phyloP scores from a whole-genome alignment of 2,797 vertebrate genomes.

The Pyrocephalus nanus region DNA sequence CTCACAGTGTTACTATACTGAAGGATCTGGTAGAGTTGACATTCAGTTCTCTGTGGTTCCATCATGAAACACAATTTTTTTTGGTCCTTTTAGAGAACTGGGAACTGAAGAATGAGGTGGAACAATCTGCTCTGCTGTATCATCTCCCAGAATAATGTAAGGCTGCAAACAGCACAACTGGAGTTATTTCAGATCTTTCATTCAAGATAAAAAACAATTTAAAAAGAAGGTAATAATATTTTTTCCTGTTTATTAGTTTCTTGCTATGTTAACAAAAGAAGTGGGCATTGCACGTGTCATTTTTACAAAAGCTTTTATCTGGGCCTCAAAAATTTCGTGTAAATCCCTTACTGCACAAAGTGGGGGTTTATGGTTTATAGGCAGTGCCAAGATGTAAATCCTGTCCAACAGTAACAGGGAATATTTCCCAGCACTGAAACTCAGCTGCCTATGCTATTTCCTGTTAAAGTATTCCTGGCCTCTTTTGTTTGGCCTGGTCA shows the following conservation, averaged over 20 bases:
- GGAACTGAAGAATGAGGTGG: background rate
- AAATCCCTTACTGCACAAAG: background rate
- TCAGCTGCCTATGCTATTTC: background rate
- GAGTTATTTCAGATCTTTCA: background rate
- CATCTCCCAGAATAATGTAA: background rate
- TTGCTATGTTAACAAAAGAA: background rate
- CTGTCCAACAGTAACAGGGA: conserved; percentile 3
- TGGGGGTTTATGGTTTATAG: background rate
- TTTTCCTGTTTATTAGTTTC: background rate
- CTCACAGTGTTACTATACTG: background rate
- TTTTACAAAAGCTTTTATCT: background rate
- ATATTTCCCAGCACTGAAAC: conserved; percentile 1
- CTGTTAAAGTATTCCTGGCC: background rate
- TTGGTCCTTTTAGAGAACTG: background rate
- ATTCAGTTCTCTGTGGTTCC: background rate
- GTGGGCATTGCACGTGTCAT: background rate
- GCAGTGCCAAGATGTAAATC: background rate
- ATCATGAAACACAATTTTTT: background rate
- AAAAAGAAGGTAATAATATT: background rate
- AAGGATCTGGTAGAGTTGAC: background rate
- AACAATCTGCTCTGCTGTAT: background rate
- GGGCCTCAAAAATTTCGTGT: background rate
- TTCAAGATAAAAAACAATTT: background rate
- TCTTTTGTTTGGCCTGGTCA: background rate
- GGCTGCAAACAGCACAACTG: background rate